A percentile compares a stretch with the other conserved stretches of the same genome.
phyloP scores from a whole-genome alignment of 2,888 invertebrate species.

The Lasioglossum morio region DNA sequence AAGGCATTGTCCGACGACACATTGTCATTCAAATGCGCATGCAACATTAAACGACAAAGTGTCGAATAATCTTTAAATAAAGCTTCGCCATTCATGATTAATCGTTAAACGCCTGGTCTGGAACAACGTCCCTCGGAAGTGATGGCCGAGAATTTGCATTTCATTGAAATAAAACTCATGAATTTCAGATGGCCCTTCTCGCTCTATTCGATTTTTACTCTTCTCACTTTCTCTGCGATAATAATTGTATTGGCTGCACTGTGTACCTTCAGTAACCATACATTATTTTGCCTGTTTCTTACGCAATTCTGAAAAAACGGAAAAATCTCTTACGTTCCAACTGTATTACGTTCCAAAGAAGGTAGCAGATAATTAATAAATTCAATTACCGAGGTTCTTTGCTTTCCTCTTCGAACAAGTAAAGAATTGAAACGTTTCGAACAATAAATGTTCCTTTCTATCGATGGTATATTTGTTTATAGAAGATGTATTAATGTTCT shows the following conservation, averaged over 20 bases:
- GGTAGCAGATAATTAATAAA: not conserved
- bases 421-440: not conserved
- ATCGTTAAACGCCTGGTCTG: not conserved
- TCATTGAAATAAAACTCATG: constrained; percentile 1
- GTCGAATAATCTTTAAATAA: constrained; percentile 8
- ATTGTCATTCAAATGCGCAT: constrained; percentile 15
- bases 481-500: too few species aligned
- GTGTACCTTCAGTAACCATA: too few species aligned
- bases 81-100: not conserved
- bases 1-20: constrained; percentile 11
- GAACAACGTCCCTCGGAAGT: not conserved
- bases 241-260: too few species aligned
- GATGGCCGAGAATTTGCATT: not conserved
- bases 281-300: not conserved
- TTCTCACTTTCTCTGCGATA: too few species aligned
- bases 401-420: too few species aligned
- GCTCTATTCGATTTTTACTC: not conserved
- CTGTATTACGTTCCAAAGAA: not conserved
- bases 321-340: not conserved
- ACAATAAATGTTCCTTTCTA: too few species aligned
- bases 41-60: constrained; percentile 1
- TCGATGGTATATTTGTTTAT: too few species aligned
- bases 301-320: not conserved
- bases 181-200: not conserved
- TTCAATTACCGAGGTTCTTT: not conserved